Evolutionary conservation across 1,140 invertebrate species (phyloP), one percentile per base, ranked within the genome.

Genomic region (Drosophila parvula): DNA sequence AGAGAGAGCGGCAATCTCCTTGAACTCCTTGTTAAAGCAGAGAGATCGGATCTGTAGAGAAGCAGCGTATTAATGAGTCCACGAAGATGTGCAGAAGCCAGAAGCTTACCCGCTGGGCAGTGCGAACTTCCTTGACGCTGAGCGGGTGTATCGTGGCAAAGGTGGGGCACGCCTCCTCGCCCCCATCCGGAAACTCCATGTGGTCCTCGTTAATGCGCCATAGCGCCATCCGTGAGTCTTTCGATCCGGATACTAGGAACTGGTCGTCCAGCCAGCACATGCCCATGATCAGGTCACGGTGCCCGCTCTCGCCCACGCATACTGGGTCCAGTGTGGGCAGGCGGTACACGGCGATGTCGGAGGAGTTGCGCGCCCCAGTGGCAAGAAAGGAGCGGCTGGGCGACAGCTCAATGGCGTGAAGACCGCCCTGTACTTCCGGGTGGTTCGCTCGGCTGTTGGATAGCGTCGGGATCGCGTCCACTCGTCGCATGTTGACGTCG

Each of bases 221-320:
- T 41, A 97, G 92, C 47, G 95, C 95, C 93, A 97, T 94, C 92
- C 95, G 96, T 1, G 97, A 97, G 91, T 99, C 98, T 67, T 97
- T 94, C 0, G 97, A 98, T 5, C 98, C 98, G 27, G 97, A 97
- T 16, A 99, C 97, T 55, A 99, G 92, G 93, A 98, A 98, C 92
- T 98, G 96, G 93, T 99, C 98, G 92, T 99, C 98, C 48, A 99
- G 91, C 98, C 98, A 99, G 83, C 96, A 97, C 94, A 98, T 95
- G 85, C 98, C 98, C 93, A 99, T 98, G 44, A 98, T 97, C 96
- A 97, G 98, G 92, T 99, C 98, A 90, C 95, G 95, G 92, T 99
- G 98, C 14, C 96, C 97, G 85, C 93, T 93, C 93, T 99, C 97
- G 6, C 98, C 98, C n/a, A 99, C 96, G 93, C 96, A 98, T 22